Percentiles rank a stretch among this genome's conserved stretches.
Evolutionary conservation across 2,113 vertebrate genomes (phyloP).

Genomic region (Sinocyclocheilus anophthalmus): DNA sequence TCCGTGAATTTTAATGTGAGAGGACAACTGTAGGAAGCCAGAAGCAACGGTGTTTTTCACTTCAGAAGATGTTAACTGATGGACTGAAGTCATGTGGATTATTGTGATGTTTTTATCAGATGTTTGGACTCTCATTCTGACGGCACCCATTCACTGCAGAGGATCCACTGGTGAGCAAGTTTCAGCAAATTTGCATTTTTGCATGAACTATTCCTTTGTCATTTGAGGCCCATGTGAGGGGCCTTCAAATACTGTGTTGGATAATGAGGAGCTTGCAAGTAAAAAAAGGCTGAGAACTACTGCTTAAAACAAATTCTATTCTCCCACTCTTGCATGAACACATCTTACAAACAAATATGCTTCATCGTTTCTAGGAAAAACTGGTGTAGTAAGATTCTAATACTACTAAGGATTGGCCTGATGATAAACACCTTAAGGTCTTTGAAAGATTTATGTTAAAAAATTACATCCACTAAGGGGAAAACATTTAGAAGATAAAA

Average conservation of each 20-base stretch:
- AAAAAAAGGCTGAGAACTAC: background rate
- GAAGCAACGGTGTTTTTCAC: too few relatives aligned
- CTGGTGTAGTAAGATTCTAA: background rate
- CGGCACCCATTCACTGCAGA: too few relatives aligned
- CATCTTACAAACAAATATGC: background rate
- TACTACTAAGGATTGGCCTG: background rate
- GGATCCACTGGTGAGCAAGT: too few relatives aligned
- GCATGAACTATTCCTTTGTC: too few relatives aligned
- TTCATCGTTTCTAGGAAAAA: background rate
- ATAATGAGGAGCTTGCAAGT: background rate
- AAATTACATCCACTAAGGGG: background rate
- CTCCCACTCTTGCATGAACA: background rate
- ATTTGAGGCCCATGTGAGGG: too few relatives aligned
- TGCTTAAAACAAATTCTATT: background rate
- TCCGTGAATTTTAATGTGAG: too few relatives aligned
- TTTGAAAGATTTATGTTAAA: background rate
- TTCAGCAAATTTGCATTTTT: too few relatives aligned
- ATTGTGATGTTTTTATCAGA: too few relatives aligned
- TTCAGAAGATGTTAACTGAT: too few relatives aligned
- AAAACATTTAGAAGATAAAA: background rate
- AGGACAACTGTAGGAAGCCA: too few relatives aligned
- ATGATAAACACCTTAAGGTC: background rate
- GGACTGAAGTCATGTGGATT: too few relatives aligned
- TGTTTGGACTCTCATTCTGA: too few relatives aligned
- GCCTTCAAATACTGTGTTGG: background rate